Conservation (phyloP, 1,140 invertebrate species). For the Drosophila bocki region DNA sequence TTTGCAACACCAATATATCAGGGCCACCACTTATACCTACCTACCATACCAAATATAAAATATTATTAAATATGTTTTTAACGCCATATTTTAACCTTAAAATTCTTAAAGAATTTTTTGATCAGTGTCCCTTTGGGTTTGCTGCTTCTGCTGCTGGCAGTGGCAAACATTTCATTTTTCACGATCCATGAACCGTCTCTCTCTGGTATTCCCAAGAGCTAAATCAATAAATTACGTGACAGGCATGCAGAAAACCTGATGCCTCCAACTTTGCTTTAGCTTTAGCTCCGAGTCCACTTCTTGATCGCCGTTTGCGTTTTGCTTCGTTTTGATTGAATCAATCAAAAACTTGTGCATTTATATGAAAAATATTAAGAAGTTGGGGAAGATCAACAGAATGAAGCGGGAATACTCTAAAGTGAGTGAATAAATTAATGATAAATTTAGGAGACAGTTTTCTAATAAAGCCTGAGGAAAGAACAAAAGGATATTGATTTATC, state of each 20-base stretch:
- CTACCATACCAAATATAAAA: background rate
- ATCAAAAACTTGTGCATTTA: slow-evolving; percentile 78
- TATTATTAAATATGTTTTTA: background rate
- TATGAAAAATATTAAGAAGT: slow-evolving; percentile 51
- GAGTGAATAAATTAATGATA: slow-evolving; percentile 12
- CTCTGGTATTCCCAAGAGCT: slow-evolving; percentile 83
- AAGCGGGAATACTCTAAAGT: slow-evolving; percentile 26
- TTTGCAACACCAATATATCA: background rate
- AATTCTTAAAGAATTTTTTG: background rate
- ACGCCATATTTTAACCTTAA: too few species aligned
- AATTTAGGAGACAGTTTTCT: background rate
- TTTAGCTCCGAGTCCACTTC: slow-evolving; percentile 38
- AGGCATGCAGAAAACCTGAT: slow-evolving; percentile 83
- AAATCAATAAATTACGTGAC: slow-evolving; percentile 85
- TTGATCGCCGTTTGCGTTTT: slow-evolving; percentile 61
- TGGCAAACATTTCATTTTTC: slow-evolving; percentile 82
- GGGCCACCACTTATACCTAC: too few species aligned
- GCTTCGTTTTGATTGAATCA: slow-evolving; percentile 82
- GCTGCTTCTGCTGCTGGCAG: slow-evolving; percentile 62
- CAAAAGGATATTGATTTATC: too few species aligned
- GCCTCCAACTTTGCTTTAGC: slow-evolving; percentile 48
- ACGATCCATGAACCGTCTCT: slow-evolving; percentile 64
- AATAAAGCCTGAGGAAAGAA: too few species aligned
- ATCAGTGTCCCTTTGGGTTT: slow-evolving; percentile 9
- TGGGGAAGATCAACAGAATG: background rate